Percentiles rank a stretch among this genome's conserved stretches.
Evolutionary conservation across 2,888 invertebrate species (phyloP).

Genomic region (Morpho helenor): DNA sequence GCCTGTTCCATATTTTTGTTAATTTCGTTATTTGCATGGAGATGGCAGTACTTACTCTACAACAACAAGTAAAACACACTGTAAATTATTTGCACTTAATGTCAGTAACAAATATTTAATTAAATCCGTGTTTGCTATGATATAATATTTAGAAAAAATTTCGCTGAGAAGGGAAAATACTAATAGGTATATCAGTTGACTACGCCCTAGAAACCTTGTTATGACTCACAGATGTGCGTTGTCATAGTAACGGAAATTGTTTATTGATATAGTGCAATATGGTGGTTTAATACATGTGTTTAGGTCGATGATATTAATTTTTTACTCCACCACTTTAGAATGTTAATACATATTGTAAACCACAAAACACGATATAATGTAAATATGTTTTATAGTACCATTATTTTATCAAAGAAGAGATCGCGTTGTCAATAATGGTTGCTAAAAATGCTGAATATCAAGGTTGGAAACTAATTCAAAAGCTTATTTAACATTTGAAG

Average conservation of each 20-base stretch:
- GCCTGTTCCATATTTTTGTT: constrained; percentile 24
- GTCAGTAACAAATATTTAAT: neutral
- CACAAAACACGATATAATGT: no score
- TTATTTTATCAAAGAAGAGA: neutral
- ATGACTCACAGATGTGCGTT: constrained; percentile 31
- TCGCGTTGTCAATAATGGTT: constrained; percentile 46
- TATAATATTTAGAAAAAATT: neutral
- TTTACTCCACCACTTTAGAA: neutral
- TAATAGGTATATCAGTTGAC: constrained; percentile 16
- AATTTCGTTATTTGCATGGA: constrained; percentile 28
- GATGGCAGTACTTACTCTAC: constrained; percentile 51
- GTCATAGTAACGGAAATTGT: constrained; percentile 44
- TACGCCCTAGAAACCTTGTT: constrained; percentile 5
- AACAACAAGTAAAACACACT: constrained; percentile 41
- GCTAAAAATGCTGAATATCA: constrained; percentile 45
- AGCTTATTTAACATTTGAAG: constrained; percentile 67
- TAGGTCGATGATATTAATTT: no score
- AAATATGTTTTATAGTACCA: no score
- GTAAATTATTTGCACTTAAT: neutral
- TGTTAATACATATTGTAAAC: no score
- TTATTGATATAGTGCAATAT: neutral
- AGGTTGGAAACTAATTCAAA: constrained; percentile 69
- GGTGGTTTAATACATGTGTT: no score
- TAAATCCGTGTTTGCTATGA: no score
- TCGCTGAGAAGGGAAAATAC: neutral